A percentile compares a stretch with the other conserved stretches of the same genome.
phyloP scores from a whole-genome alignment of 1,140 invertebrate species.

The Drosophila paulistorum region DNA sequence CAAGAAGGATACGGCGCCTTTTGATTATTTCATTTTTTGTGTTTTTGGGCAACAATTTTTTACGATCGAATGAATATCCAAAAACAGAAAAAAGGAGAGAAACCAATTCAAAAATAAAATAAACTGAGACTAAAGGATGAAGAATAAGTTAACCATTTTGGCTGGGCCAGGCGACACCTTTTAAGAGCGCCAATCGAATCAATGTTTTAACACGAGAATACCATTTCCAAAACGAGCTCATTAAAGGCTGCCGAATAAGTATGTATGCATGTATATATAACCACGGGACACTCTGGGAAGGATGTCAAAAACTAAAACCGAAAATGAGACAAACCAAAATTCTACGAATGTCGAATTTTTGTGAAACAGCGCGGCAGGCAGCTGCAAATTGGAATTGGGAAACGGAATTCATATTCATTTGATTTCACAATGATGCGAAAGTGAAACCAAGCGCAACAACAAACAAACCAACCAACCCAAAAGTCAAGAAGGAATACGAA shows the following conservation, averaged over 20 bases:
- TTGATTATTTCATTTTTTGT: slow-evolving; percentile 51
- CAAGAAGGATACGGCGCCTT: slow-evolving; percentile 67
- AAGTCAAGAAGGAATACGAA: not conserved
- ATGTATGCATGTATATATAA: not conserved
- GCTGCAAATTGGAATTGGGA: slow-evolving; percentile 62
- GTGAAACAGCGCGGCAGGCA: slow-evolving; percentile 38
- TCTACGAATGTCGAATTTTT: slow-evolving; percentile 65
- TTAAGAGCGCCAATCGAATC: slow-evolving; percentile 80
- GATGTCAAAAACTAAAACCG: slow-evolving; percentile 31
- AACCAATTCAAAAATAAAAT: not conserved
- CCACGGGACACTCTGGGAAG: slow-evolving; percentile 1
- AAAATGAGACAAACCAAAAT: slow-evolving; percentile 52
- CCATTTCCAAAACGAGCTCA: slow-evolving; percentile 77
- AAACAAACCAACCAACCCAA: not conserved
- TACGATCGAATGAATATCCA: slow-evolving; percentile 51
- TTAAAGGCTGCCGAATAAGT: slow-evolving; percentile 67
- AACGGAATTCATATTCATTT: slow-evolving; percentile 74
- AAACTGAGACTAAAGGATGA: not conserved
- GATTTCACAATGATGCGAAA: slow-evolving; percentile 79
- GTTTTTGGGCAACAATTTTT: slow-evolving; percentile 63
- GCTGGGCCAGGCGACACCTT: slow-evolving; percentile 70
- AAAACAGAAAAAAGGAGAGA: slow-evolving; percentile 20
- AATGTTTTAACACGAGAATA: slow-evolving; percentile 81
- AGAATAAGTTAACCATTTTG: slow-evolving; percentile 17
- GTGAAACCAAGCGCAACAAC: slow-evolving; percentile 53